Base-by-base conservation (phyloP, 2,797 vertebrate genomes). In the Hemibagrus guttatus region DNA sequence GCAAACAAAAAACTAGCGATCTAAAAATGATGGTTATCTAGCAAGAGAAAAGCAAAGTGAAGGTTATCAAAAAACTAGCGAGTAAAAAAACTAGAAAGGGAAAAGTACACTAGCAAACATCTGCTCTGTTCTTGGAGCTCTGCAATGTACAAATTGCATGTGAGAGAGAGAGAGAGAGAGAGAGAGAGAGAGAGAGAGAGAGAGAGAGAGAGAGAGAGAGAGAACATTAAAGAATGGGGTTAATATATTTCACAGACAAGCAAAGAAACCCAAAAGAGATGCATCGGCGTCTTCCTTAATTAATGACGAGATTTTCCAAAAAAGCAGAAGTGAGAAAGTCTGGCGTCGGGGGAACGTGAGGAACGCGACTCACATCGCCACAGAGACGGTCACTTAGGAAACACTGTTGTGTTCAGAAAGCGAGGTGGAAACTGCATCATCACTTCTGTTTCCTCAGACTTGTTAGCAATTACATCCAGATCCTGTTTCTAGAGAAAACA, bases 401-500 rank as follows among this genome's bases (percentile, higher is more conserved):
- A 84, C 7, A 64, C 4, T 31, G 35, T n/a, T 85, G 23, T 63
- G 23, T 39, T 56, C 31, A 72, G 16, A 72, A 81, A 66, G 16
- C 46, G 39, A 85, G 4, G n/a, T 14, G 58, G 23, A 56, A 54
- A 63, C 42, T 1, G 69, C 61, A 84, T 31, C 68, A 84, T 72
- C 35, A 46, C 42, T 63, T 61, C 66, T 78, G 26, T 79, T 49
- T 82, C 56, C 54, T 59, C 52, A 79, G 52, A 2, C 52, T 31
- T 59, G 84, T 66, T 81, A 35, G n/a, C 13, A 26, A 91, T 81
- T 81, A 72, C 87, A 68, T 52, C 63, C 84, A 86, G 79, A 89
- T 91, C 89, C 90, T 91, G 92, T 92, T 93, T 91, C 92, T 59
- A 91, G 89, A 92, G 85, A 76, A 93, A 93, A 94, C 91, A 91